Evolutionary conservation across 2,113 vertebrate genomes (phyloP), one percentile per base, ranked within the genome.

Genomic region (Mirounga angustirostris): DNA sequence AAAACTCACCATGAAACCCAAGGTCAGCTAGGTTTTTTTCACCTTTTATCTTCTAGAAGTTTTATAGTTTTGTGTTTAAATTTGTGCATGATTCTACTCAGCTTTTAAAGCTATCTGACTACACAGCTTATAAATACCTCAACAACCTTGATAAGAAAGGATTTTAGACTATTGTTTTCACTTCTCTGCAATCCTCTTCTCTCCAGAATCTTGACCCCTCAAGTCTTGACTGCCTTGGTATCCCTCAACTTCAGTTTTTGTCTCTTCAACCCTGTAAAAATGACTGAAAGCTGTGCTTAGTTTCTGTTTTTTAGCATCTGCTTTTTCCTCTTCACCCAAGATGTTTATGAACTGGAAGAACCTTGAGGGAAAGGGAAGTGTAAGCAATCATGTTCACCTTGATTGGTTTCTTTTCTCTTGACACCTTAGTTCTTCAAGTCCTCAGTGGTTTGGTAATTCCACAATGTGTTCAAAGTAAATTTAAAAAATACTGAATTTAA

Each of bases 61-160:
- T 81, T 94, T 67, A 28, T 59, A 79, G 15, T 79, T 87, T 76
- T 89, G 19, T 52, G 54, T 88, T 95, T 78, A 71, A 11, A n/a
- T 88, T 91, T 89, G 54, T 30, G 73, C 81, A 36, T 78, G 30
- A 89, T 89, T 93, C 36, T 85, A 40, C 22, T 81, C 50, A 84
- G 16, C 10, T 85, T 94, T 85, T 78, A 56, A 88, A 89, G 91
- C 80, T 61, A 81, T 69, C 21, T 83, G 30, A 50, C 50, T 52
- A 24, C 2, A n/a, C 7, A 92, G 21, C 21, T 73, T 89, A 86
- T 5, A 84, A 50, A 95, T 80, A 36, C 86, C 61, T 71, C 89
- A 56, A 79, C 81, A 86, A 54, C 22, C 11, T 26, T 82, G 78
- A 63, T 67, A 58, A 43, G 65, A 81, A 82, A 71, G 46, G 46